Evolutionary conservation across 2,797 vertebrate species (phyloP).

Genomic region (Darevskia mixta): DNA sequence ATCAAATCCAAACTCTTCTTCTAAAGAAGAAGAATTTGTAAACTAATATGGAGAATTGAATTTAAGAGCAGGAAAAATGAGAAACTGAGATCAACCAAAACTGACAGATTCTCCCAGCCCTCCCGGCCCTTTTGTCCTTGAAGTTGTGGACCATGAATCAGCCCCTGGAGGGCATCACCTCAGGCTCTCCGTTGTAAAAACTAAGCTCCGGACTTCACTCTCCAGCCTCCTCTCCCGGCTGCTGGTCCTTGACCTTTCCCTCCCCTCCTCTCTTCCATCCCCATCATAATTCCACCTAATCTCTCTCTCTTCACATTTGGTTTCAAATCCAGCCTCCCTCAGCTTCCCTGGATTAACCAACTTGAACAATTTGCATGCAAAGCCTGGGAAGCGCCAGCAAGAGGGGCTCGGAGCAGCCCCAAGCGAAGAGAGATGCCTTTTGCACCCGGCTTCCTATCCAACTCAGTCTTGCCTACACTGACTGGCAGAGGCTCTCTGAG

Average conservation of each 20-base stretch:
- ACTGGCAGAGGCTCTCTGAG: no score
- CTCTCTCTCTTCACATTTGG: constrained; percentile 22
- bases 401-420: neutral
- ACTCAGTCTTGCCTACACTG: no score
- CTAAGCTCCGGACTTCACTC: neutral
- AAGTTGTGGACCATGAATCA: neutral
- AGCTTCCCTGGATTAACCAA: constrained; percentile 3
- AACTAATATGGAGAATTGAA: no score
- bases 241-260: neutral
- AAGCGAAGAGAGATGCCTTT: no score
- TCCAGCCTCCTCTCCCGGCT: neutral
- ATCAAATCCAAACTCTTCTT: no score
- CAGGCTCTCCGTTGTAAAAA: neutral
- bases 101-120: no score
- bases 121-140: neutral
- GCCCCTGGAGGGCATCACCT: neutral
- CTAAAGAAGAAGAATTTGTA: no score
- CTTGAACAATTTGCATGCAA: constrained; percentile 1
- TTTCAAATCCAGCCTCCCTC: constrained; percentile 17
- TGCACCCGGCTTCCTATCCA: no score
- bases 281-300: constrained; percentile 17
- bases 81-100: no score
- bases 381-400: neutral
- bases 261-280: neutral
- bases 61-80: no score